Evolutionary conservation across 1,140 invertebrate genomes (phyloP), one percentile per base, ranked within the genome.

Genomic region (Zaprionus gabonicus): DNA sequence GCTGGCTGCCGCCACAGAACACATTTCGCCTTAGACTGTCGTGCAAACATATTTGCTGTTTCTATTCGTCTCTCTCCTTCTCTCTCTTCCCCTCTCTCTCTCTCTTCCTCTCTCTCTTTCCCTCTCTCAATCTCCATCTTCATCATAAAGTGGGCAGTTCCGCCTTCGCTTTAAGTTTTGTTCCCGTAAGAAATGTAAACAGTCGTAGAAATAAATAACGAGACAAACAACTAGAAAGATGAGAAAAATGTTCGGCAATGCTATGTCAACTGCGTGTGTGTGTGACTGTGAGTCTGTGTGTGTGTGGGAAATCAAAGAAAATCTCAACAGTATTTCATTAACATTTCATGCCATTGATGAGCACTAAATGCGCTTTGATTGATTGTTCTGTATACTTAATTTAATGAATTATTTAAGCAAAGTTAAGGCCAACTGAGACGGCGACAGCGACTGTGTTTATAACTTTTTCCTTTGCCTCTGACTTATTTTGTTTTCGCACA

Each of bases 391-490:
- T 74, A 81, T 87, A 87, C 84, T 87, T 87, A 87, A 87, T 88
- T 87, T 87, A 87, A 87, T 87, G 84, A 87, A 88, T 87, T 87
- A 87, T 87, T 87, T 88, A 88, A 81, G 74, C 74, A 84, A 83
- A 81, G 59, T 65, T 69, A 69, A 69, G 59, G 77, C 77, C 80
- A 80, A 57, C 65, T 73, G 76, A 49, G 71, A 83, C 78, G 78
- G 84, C 84, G 41, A 44, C 41, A 6, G 41, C 41, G 41, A 44
- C 60, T 68, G 34, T 68, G 4, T 20, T 25, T 41, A 46, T 46
- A 46, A 46, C 36, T 71, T 67, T 36, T 20, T 53, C 20, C 60
- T 66, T 55, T 44, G 27, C 17, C 23, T n/a, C 25, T 60, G 49
- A 28, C 31, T 64, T 25, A 58, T 27, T 57, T 56, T 57, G 46